Base-by-base conservation (phyloP, 2,113 vertebrate genomes). In the Pelusios castaneus region DNA sequence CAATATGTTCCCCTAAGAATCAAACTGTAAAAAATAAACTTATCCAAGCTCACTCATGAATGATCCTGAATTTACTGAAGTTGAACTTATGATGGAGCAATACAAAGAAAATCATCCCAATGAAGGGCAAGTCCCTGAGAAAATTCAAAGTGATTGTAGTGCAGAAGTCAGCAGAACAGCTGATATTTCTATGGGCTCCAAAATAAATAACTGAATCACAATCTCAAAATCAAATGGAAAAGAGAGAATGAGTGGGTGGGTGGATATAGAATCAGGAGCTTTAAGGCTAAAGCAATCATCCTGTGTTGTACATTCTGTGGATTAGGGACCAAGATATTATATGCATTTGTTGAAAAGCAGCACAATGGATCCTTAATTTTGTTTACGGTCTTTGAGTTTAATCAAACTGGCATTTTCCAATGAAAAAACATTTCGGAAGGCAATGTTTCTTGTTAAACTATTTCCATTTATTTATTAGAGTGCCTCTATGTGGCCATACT, bases 41-140 rank as follows among this genome's bases (percentile, higher is more conserved):
- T 43, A 45, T n/a, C 16, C 0, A 1, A 88, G 9, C 31, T 77
- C 84, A 81, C 54, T 92, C 52, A 85, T 29, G 31, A 88, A 85
- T 95, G 27, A 14, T 27, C 78, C 79, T 83, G 54, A 85, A 92
- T 86, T 81, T 86, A 88, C 12, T 76, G 34, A 41, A 31, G 80
- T 47, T 87, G 78, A 86, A 81, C 27, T 92, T 43, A 58, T 34
- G 5, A 84, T 51, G 41, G 47, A 87, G 60, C 29, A 94, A 88
- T 31, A 80, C 77, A 73, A 12, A 73, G 10, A 13, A 75, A 24
- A n/a, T n/a, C 34, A 29, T 19, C 75, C 4, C 12, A 94, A 92
- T 47, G 38, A 89, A 89, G 94, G 56, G 16, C 63, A 90, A 93
- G 27, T 25, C 78, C 79, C 5, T 10, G 56, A 86, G 58, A 56